Evolutionary conservation across 1,140 invertebrate species (phyloP).

Genomic region (Linepithema humile): DNA sequence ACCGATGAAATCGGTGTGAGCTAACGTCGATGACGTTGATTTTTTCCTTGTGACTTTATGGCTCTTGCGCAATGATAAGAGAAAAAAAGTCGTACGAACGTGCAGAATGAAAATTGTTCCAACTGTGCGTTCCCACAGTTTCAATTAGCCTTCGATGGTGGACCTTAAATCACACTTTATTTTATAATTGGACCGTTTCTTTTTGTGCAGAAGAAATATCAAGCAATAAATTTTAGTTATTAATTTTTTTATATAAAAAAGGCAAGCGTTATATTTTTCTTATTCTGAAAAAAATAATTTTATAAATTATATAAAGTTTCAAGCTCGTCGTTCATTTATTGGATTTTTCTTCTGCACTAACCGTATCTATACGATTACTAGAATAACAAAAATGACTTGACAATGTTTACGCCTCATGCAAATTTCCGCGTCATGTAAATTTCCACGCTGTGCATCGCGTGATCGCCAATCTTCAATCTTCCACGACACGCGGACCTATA

Average conservation of each 20-base stretch:
- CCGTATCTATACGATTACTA: neutral
- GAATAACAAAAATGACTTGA: constrained; percentile 47
- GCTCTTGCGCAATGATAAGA: constrained; percentile 59
- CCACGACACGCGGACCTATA: constrained; percentile 41
- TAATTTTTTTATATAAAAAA: neutral
- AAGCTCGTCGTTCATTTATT: neutral
- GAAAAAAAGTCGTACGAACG: constrained; percentile 38
- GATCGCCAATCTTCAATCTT: constrained; percentile 54
- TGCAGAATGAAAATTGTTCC: constrained; percentile 25
- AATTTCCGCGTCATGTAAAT: constrained; percentile 51
- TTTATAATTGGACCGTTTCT: neutral
- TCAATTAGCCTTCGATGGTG: constrained; percentile 9
- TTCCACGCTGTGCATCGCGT: constrained; percentile 37
- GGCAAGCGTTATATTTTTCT: neutral
- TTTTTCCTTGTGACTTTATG: constrained; percentile 72
- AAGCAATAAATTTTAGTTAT: neutral
- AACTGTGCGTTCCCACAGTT: constrained; percentile 46
- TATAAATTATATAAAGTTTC: neutral
- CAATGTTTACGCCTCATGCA: constrained; percentile 50
- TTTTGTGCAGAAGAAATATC: neutral
- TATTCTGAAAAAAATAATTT: neutral
- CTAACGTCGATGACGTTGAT: no score
- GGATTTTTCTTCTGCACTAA: neutral
- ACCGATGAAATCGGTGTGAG: constrained; percentile 77
- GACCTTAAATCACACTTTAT: neutral